Conservation (phyloP, 2,888 invertebrate species). For the Odontocolon sp. region DNA sequence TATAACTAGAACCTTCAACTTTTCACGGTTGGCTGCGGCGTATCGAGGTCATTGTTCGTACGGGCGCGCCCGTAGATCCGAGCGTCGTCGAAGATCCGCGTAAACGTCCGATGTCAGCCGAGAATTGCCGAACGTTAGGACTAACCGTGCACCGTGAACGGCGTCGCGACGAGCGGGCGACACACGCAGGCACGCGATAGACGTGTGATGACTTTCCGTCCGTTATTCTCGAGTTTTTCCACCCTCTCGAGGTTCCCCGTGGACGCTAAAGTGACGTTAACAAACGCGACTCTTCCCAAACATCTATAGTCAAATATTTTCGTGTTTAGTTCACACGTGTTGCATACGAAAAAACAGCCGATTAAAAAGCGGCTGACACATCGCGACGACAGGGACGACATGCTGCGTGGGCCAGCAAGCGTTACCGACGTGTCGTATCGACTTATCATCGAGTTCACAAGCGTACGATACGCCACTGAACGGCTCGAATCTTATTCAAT, state of each 20-base stretch:
- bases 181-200: conserved; percentile 64
- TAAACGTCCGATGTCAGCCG: conserved; percentile 41
- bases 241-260: conserved; percentile 61
- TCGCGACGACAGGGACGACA: conserved; percentile 61
- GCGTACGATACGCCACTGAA: conserved; percentile 51
- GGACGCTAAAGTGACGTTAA: background rate
- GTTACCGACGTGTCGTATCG: conserved; percentile 61
- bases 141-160: conserved; percentile 39
- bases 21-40: conserved; percentile 1
- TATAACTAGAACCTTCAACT: conserved; percentile 9
- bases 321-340: background rate
- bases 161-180: conserved; percentile 47
- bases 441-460: conserved; percentile 58
- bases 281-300: background rate
- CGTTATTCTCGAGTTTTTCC: conserved; percentile 63
- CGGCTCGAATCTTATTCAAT: conserved; percentile 65
- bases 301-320: conserved; percentile 1
- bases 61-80: conserved; percentile 43
- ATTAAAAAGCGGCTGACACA: conserved; percentile 67
- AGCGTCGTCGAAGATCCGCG: conserved; percentile 39
- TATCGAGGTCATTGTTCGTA: conserved; percentile 57
- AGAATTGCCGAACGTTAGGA: conserved; percentile 19
- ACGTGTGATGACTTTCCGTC: conserved; percentile 71
- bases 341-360: conserved; percentile 24
- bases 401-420: conserved; percentile 66